Evolutionary conservation across 2,888 invertebrate genomes (phyloP).

Genomic region (Caprella mutica): DNA sequence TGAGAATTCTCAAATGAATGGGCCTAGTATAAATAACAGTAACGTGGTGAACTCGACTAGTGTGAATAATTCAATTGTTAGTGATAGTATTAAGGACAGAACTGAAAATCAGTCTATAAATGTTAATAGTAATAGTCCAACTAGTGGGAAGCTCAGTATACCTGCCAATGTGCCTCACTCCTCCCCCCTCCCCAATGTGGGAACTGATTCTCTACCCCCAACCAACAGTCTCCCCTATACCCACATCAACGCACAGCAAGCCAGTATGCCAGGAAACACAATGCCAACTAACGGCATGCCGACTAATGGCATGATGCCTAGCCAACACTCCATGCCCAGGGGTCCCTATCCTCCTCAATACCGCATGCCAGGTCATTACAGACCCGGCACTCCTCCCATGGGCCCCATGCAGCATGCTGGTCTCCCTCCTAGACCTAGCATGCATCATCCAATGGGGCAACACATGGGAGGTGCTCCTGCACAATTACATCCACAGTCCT

Average conservation of each 20-base stretch:
- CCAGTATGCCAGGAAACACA: constrained; percentile 14
- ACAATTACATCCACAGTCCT: neutral
- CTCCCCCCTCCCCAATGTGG: too few relatives aligned
- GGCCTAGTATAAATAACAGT: constrained; percentile 24
- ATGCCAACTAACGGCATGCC: neutral
- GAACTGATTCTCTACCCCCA: neutral
- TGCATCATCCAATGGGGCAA: constrained; percentile 1
- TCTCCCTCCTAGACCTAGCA: neutral
- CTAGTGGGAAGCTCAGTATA: constrained; percentile 13
- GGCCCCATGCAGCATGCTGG: neutral
- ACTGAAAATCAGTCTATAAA: neutral
- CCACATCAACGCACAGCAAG: neutral
- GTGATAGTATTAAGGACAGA: constrained; percentile 19
- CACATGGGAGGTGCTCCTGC: too few relatives aligned
- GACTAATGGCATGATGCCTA: constrained; percentile 21
- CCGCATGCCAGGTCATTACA: constrained; percentile 8
- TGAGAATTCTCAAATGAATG: constrained; percentile 23
- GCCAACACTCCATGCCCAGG: neutral
- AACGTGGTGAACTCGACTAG: constrained; percentile 16
- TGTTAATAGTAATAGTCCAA: constrained; percentile 9
- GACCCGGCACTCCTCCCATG: neutral
- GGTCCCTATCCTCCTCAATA: constrained; percentile 8
- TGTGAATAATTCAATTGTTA: constrained; percentile 7
- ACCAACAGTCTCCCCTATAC: neutral
- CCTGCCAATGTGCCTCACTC: constrained; percentile 12